These are phyloP conservation scores for Rynchops niger DNA, from an alignment of 2,113 vertebrate species.

Conservation along the genomic window DNA sequence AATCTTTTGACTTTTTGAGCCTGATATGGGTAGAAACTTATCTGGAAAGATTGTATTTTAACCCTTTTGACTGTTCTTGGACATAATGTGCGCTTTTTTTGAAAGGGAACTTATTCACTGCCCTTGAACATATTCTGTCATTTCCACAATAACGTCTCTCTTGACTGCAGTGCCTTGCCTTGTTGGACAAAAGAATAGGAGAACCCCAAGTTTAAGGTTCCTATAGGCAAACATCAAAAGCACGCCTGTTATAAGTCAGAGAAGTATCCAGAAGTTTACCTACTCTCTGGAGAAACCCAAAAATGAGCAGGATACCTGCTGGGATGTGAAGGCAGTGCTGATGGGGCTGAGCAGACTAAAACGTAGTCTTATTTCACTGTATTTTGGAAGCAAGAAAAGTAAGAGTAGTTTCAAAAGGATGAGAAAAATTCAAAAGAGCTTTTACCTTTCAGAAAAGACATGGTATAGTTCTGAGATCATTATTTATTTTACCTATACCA, in stretches of 20 bases:
- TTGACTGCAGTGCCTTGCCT: constrained; percentile 24
- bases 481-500: background rate
- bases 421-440: background rate
- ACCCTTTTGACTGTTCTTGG: constrained; percentile 64
- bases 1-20: constrained; percentile 77
- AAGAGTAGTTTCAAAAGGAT: background rate
- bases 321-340: background rate
- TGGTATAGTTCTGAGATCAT: background rate
- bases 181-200: constrained; percentile 56
- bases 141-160: constrained; percentile 1
- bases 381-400: background rate
- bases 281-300: background rate
- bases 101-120: constrained; percentile 36
- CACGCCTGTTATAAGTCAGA: background rate
- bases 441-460: background rate
- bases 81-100: constrained; percentile 47
- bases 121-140: constrained; percentile 18
- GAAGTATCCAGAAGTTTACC: constrained; percentile 42
- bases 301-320: constrained; percentile 10
- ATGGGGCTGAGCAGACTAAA: background rate
- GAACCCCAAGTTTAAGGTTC: constrained; percentile 34
- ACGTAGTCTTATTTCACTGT: background rate
- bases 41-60: constrained; percentile 72
- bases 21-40: constrained; percentile 68
- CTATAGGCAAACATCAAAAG: constrained; percentile 46